Evolutionary conservation across 1,140 invertebrate species (phyloP).

Genomic region (Drosophila sechellia): DNA sequence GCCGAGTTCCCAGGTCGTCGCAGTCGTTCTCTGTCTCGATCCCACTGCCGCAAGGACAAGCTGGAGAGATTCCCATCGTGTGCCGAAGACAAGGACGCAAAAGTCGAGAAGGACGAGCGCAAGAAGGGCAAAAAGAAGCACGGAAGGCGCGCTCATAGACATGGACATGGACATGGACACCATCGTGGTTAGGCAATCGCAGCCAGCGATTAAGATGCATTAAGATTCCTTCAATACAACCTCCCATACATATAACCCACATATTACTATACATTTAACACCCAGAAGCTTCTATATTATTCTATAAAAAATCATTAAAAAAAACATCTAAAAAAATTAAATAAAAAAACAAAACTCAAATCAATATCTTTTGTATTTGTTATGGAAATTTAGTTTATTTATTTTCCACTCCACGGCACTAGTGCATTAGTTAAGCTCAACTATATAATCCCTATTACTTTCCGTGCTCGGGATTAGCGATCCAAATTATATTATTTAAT

Average conservation of each 20-base stretch:
- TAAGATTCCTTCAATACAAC: conserved; percentile 9
- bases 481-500: conserved; percentile 36
- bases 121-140: conserved; percentile 14
- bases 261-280: neutral
- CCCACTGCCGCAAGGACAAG: conserved; percentile 1
- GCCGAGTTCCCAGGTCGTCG: neutral
- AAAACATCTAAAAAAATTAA: neutral
- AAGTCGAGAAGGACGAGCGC: neutral
- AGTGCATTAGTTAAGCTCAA: too few species aligned
- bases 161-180: neutral
- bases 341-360: conserved; percentile 12
- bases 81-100: neutral
- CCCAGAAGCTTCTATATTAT: conserved; percentile 7
- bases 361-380: neutral
- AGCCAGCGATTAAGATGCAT: neutral
- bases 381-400: neutral
- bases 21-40: conserved; percentile 21
- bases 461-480: conserved; percentile 5
- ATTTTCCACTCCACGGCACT: neutral
- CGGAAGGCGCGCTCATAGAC: neutral
- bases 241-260: neutral
- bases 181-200: neutral
- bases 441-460: neutral
- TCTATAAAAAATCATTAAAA: conserved; percentile 11
- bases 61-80: neutral